A percentile compares a stretch with the other conserved stretches of the same genome.
These are phyloP conservation scores for Halcyon badia DNA, from an alignment of 2,797 vertebrate genomes.

Conservation along the genomic window DNA sequence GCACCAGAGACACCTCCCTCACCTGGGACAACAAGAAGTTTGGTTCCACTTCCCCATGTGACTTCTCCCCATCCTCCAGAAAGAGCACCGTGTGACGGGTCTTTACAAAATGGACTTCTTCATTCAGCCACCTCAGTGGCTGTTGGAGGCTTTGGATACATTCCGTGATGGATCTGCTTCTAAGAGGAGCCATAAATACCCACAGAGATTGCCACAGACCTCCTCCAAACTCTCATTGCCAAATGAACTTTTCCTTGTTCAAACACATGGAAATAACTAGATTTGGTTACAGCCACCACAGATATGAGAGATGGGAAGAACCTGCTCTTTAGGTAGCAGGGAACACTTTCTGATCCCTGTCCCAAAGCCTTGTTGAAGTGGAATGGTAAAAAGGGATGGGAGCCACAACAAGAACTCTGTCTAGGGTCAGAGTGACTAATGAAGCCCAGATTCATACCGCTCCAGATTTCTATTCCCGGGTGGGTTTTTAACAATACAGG, in stretches of 20 bases:
- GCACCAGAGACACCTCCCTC: not conserved
- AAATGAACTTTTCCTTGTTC: rapidly evolving
- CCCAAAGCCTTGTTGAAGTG: not conserved
- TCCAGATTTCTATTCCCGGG: not conserved
- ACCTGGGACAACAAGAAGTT: slow-evolving; percentile 51
- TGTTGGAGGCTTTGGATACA: not conserved
- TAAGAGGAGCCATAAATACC: not conserved
- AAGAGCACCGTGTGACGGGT: not conserved
- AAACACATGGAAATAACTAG: rapidly evolving
- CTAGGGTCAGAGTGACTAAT: not conserved
- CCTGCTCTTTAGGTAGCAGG: not conserved
- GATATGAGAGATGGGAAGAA: not conserved
- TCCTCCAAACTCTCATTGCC: too few species aligned
- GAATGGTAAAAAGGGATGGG: not conserved
- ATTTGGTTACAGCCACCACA: too few species aligned
- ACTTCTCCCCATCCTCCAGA: rapidly evolving
- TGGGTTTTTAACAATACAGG: not conserved
- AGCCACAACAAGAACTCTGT: not conserved
- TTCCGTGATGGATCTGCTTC: not conserved
- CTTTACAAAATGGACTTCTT: slow-evolving; percentile 58
- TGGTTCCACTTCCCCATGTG: slow-evolving; percentile 61
- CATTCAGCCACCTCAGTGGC: not conserved
- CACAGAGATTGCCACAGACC: not conserved
- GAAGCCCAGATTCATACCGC: not conserved
- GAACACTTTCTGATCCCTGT: not conserved